Conservation (phyloP, 2,888 invertebrate genomes). For the Lycaena phlaeas region DNA sequence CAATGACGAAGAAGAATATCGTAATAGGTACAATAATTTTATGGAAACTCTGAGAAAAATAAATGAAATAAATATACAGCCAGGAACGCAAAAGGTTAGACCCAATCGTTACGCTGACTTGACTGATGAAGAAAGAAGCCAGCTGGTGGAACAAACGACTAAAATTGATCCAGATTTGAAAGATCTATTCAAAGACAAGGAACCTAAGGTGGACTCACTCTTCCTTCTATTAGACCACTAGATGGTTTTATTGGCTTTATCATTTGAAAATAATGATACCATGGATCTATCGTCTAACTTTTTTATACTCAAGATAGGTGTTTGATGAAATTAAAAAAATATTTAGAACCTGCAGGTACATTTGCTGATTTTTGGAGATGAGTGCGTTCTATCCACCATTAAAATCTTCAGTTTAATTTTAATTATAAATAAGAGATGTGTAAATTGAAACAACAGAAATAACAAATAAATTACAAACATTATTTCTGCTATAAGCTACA, state of each 20-base stretch:
- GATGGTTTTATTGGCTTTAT: no score
- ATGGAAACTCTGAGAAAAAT: conserved; percentile 33
- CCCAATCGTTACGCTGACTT: conserved; percentile 39
- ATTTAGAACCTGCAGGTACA: no score
- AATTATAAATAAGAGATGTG: no score
- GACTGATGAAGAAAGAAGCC: conserved; percentile 25
- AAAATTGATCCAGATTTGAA: conserved; percentile 31
- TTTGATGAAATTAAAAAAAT: no score
- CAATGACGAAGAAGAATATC: conserved; percentile 28
- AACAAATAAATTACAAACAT: not conserved
- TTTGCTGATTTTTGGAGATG: no score
- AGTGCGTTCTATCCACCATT: no score
- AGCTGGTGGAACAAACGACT: conserved; percentile 10
- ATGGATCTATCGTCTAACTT: no score
- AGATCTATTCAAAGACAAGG: conserved; percentile 11
- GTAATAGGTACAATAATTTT: conserved; percentile 32
- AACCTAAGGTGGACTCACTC: conserved; percentile 16
- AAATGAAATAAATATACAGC: conserved; percentile 33
- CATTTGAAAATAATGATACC: no score
- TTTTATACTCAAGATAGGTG: no score
- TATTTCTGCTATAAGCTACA: not conserved
- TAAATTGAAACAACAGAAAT: no score
- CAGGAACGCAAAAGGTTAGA: conserved; percentile 27
- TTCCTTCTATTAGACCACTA: not conserved
- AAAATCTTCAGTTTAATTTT: no score